These are phyloP conservation scores for Cepaea hortensis DNA, from an alignment of 2,888 invertebrate species.

Conservation along the genomic window DNA sequence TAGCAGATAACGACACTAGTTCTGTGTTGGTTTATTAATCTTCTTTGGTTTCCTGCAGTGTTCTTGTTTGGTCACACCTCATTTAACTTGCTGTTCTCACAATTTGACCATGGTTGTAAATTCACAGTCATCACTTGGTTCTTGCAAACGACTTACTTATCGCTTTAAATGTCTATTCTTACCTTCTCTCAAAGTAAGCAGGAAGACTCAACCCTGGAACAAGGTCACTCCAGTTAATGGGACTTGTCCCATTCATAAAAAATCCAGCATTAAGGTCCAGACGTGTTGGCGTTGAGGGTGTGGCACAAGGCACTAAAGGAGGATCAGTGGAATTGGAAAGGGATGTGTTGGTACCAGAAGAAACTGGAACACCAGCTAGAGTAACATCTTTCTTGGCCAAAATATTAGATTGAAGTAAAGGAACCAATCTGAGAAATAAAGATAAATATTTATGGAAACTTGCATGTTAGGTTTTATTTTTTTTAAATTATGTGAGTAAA, in stretches of 20 bases:
- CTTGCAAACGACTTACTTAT: too few relatives aligned
- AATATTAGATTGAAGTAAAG: slow-evolving; percentile 22
- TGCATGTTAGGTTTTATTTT: background rate
- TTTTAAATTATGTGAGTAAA: background rate
- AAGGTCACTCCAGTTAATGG: slow-evolving; percentile 21
- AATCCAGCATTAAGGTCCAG: background rate
- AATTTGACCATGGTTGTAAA: too few relatives aligned
- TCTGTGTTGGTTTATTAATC: too few relatives aligned
- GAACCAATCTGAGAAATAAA: background rate
- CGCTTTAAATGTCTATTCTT: background rate
- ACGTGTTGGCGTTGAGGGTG: background rate
- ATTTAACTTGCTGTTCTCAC: too few relatives aligned
- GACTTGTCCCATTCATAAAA: slow-evolving; percentile 29
- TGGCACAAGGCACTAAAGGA: slow-evolving; percentile 8
- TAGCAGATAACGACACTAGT: too few relatives aligned
- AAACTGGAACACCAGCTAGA: slow-evolving; percentile 32
- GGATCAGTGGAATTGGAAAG: background rate
- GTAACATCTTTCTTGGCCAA: slow-evolving; percentile 25
- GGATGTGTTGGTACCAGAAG: background rate
- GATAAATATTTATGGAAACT: background rate
- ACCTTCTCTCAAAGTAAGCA: slow-evolving; percentile 35
- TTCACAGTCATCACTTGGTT: too few relatives aligned
- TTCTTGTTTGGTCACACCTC: too few relatives aligned
- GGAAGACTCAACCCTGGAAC: background rate
- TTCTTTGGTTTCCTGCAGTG: too few relatives aligned